A percentile compares a stretch with the other conserved stretches of the same genome.
Evolutionary conservation across 2,888 invertebrate species (phyloP).

Genomic region (Keiferia lycopersicella): DNA sequence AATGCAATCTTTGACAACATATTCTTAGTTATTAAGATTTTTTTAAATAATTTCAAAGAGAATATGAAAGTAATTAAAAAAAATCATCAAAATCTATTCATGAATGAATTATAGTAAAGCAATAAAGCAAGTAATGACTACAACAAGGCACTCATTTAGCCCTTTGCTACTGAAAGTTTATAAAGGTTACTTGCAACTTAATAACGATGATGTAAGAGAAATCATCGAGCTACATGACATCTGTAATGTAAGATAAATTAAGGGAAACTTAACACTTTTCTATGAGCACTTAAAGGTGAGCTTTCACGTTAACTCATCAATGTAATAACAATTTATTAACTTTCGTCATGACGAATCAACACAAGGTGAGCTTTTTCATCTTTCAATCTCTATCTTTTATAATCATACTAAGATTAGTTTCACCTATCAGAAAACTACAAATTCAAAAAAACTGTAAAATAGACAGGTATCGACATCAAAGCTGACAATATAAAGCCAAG

Average conservation of each 20-base stretch:
- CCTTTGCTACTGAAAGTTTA: conserved; percentile 17
- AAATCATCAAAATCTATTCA: neutral
- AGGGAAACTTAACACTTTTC: conserved; percentile 12
- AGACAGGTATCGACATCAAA: neutral
- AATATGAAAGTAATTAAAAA: neutral
- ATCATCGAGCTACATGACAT: neutral
- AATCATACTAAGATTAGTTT: too few relatives aligned
- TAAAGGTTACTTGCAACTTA: neutral
- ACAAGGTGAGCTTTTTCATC: neutral
- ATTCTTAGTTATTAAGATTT: too few relatives aligned
- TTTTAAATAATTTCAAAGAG: too few relatives aligned
- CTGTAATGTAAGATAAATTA: neutral
- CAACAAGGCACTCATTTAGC: neutral
- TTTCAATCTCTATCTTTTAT: too few relatives aligned
- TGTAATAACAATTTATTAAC: neutral
- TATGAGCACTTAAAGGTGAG: neutral
- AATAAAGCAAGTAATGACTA: neutral
- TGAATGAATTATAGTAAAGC: neutral
- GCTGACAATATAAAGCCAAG: neutral
- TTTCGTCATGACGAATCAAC: neutral
- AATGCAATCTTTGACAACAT: too few relatives aligned
- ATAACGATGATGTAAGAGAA: neutral
- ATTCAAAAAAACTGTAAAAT: conserved; percentile 1
- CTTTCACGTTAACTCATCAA: neutral
- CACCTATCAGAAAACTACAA: too few relatives aligned